These are phyloP conservation scores for Poecilia picta DNA, from an alignment of 2,797 vertebrate species.

Conservation along the genomic window DNA sequence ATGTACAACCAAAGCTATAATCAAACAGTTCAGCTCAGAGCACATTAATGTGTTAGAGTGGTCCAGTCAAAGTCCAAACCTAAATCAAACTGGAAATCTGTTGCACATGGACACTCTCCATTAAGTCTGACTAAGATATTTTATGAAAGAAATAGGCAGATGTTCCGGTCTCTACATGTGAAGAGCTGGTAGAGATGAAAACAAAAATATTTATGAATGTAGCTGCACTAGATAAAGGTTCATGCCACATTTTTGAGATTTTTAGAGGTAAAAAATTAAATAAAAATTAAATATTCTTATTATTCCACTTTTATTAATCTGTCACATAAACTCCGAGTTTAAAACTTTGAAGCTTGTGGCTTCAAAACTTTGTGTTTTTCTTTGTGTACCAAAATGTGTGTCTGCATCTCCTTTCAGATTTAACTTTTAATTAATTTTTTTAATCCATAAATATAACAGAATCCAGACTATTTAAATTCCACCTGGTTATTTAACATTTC, in stretches of 20 bases:
- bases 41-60: neutral
- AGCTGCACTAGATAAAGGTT: neutral
- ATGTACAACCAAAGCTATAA: neutral
- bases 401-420: neutral
- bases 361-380: too few relatives aligned
- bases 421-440: neutral
- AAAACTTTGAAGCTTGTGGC: neutral
- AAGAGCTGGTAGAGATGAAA: neutral
- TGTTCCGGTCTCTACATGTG: neutral
- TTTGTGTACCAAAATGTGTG: neutral
- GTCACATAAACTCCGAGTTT: neutral
- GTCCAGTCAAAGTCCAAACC: neutral
- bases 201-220: neutral
- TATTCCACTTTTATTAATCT: neutral
- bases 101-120: neutral
- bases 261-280: neutral
- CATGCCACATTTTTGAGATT: neutral
- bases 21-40: neutral
- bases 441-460: neutral
- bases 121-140: neutral
- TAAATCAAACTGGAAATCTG: neutral
- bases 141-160: neutral
- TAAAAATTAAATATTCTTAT: neutral
- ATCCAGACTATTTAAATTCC: neutral
- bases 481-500: neutral